Base-by-base conservation (phyloP, 2,888 invertebrate species). In the Thecophora atra region DNA sequence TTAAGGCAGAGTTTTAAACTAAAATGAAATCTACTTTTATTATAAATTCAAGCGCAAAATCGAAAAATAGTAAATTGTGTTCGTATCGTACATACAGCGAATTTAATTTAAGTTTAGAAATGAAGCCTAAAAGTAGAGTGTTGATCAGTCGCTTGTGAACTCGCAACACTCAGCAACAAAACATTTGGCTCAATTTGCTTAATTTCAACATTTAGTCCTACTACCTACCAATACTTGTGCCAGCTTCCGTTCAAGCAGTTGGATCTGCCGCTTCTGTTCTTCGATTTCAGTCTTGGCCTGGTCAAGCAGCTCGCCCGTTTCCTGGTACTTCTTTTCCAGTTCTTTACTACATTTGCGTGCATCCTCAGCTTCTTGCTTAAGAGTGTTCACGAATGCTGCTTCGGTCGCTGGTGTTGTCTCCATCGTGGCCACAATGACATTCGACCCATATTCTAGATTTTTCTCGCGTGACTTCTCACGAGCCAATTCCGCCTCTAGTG, bases 401-500 rank as follows among this genome's bases (percentile, higher is more conserved):
- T 92, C 91, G 67, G 90, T 89, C 8, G 88, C 82, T 19, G 81
- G 78, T 24, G 84, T 78, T 73, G 82, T 79, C 70, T 83, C 81
- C 78, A 82, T 79, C 30, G 81, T 83, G 54, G 84, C 84, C 60
- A 83, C 83, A 75, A 83, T 83, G 44, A 83, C 81, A 77, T 82
- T 81, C 1, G 84, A 83, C 8, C 81, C 84, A 44, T 83, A 83
- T 74, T 83, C 83, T 3, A 82, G 76, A 74, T 81, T 85, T 77
- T 85, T 84, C 56, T 83, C 82, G 21, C 83, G 78, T 1, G 83
- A 82, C 62, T 90, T 89, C 82, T 92, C 92, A 79, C 93, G 91
- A 73, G 94, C 93, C 77, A 94, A 83, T 83, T 95, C 94, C 15
- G 93, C 92, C 87, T 95, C 94, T 77, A 95, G 88, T 81, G 94